A percentile compares a stretch with the other conserved stretches of the same genome.
These are phyloP conservation scores for Ophion ventricosus DNA, from an alignment of 2,888 invertebrate genomes.

Conservation along the genomic window DNA sequence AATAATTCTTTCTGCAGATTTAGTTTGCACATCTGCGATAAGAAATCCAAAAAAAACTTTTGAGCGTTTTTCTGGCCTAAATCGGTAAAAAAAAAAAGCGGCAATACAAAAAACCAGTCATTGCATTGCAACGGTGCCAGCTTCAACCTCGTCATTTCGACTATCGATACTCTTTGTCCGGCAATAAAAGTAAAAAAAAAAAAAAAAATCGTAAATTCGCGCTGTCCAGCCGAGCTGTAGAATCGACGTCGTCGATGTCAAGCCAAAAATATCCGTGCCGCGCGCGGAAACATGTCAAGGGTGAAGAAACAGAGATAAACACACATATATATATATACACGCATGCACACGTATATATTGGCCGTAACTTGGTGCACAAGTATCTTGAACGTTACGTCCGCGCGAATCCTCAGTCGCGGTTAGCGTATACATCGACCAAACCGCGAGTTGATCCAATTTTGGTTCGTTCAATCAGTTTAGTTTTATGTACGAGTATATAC, in stretches of 20 bases:
- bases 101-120: no score
- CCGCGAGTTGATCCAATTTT: conserved; percentile 37
- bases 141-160: no score
- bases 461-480: conserved; percentile 15
- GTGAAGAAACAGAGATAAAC: conserved; percentile 60
- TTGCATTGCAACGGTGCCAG: no score
- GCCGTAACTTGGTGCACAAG: conserved; percentile 37
- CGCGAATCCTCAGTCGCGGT: conserved; percentile 21
- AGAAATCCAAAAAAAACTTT: no score
- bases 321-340: conserved; percentile 54
- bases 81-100: no score
- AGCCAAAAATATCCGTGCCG: conserved; percentile 74
- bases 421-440: neutral
- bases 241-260: conserved; percentile 62
- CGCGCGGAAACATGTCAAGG: conserved; percentile 72
- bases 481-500: conserved; percentile 1
- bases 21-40: no score
- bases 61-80: no score
- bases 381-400: conserved; percentile 31
- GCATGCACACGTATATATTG: conserved; percentile 1
- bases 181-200: neutral
- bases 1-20: no score
- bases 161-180: neutral
- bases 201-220: conserved; percentile 8
- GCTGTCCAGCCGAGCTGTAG: conserved; percentile 31